Conservation (phyloP, 2,797 vertebrate species). For the Karalla daura region DNA sequence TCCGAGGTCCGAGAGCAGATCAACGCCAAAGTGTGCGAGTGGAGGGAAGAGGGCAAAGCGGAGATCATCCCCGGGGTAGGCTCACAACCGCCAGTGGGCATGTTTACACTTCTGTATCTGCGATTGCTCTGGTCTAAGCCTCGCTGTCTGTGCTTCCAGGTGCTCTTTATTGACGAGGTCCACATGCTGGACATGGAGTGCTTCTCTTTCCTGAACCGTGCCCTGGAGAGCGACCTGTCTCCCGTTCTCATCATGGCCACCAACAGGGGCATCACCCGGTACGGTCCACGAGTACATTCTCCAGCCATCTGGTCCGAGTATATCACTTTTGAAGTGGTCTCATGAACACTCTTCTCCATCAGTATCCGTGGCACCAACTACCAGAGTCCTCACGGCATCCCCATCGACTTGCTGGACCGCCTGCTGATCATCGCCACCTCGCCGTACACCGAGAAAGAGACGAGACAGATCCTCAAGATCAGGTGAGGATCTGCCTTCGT, state of each 20-base stretch:
- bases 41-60: conserved; percentile 95
- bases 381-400: conserved; percentile 95
- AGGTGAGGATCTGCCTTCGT: conserved; percentile 75
- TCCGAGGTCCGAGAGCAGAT: conserved; percentile 96
- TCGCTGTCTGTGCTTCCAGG: conserved; percentile 75
- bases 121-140: too few species aligned
- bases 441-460: conserved; percentile 95
- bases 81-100: neutral
- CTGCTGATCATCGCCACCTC: conserved; percentile 93
- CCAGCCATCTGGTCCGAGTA: too few species aligned
- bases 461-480: conserved; percentile 94
- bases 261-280: conserved; percentile 97
- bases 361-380: conserved; percentile 96
- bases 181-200: conserved; percentile 99
- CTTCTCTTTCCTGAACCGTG: conserved; percentile 96
- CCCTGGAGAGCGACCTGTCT: conserved; percentile 94
- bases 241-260: conserved; percentile 97
- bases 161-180: conserved; percentile 95
- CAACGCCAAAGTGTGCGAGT: conserved; percentile 96
- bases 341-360: neutral
- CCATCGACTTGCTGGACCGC: conserved; percentile 92
- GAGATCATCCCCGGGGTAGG: conserved; percentile 95
- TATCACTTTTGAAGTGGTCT: neutral
- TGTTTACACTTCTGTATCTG: neutral
- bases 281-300: conserved; percentile 10